Evolutionary conservation across 1,140 invertebrate species (phyloP).

Genomic region (Hestina assimilis): DNA sequence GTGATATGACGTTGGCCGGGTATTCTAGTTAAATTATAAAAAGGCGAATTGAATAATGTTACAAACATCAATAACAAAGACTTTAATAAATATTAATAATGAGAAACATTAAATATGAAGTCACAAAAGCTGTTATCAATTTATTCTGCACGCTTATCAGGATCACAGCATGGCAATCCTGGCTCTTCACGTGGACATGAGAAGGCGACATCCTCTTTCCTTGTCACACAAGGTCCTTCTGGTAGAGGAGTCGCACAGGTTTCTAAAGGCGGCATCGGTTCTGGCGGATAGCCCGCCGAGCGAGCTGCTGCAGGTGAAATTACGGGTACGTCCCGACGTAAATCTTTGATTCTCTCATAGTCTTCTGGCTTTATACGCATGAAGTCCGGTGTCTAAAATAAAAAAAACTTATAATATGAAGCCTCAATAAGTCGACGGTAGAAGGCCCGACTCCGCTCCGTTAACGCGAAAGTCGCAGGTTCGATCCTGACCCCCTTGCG

Average conservation of each 20-base stretch:
- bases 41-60: background rate
- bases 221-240: slow-evolving; percentile 38
- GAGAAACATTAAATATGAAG: no score
- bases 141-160: slow-evolving; percentile 22
- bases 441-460: no score
- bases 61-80: background rate
- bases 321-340: slow-evolving; percentile 50
- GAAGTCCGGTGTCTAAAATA: slow-evolving; percentile 51
- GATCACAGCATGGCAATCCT: slow-evolving; percentile 47
- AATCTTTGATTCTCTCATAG: slow-evolving; percentile 52
- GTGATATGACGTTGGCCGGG: no score
- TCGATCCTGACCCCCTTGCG: no score
- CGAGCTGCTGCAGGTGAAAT: slow-evolving; percentile 58
- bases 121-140: background rate
- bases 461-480: no score
- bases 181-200: slow-evolving; percentile 51
- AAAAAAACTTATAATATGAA: no score
- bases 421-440: no score
- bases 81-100: no score
- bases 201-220: slow-evolving; percentile 63
- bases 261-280: slow-evolving; percentile 29
- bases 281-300: slow-evolving; percentile 36
- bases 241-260: slow-evolving; percentile 36
- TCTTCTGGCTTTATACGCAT: slow-evolving; percentile 55
- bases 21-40: no score